Evolutionary conservation across 2,113 vertebrate species (phyloP).

Genomic region (Fulmarus glacialis): DNA sequence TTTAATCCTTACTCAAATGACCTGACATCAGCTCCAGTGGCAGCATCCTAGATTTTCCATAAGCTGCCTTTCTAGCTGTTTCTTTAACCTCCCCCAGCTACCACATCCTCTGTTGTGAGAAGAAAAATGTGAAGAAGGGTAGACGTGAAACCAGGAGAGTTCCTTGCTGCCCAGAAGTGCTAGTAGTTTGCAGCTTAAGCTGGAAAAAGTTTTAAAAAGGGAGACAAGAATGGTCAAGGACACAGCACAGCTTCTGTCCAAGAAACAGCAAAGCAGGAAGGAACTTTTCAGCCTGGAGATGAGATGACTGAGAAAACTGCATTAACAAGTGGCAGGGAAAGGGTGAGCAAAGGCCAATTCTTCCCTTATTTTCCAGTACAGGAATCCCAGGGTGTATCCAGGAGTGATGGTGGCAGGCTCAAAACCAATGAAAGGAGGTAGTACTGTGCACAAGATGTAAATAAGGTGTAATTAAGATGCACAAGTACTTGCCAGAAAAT

Average conservation of each 20-base stretch:
- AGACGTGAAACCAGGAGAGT: neutral
- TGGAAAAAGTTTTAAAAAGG: neutral
- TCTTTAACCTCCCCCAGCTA: neutral
- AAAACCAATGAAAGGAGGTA: neutral
- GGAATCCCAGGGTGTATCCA: neutral
- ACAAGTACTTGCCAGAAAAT: neutral
- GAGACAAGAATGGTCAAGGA: neutral
- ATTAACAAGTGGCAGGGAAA: neutral
- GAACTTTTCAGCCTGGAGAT: neutral
- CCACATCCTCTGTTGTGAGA: neutral
- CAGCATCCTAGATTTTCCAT: neutral
- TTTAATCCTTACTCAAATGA: neutral
- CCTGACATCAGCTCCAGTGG: fast-evolving
- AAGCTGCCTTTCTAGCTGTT: neutral
- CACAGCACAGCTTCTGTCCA: neutral
- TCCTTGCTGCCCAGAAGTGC: neutral
- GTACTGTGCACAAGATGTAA: neutral
- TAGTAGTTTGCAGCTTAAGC: neutral
- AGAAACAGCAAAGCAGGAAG: neutral
- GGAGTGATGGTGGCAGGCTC: neutral
- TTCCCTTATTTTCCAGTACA: neutral
- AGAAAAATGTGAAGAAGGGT: neutral
- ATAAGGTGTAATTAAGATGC: neutral
- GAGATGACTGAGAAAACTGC: neutral
- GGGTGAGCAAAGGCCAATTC: neutral